Percentiles rank a stretch among this genome's conserved stretches.
phyloP scores from a whole-genome alignment of 2,113 vertebrate genomes.

The Platichthys stellatus region DNA sequence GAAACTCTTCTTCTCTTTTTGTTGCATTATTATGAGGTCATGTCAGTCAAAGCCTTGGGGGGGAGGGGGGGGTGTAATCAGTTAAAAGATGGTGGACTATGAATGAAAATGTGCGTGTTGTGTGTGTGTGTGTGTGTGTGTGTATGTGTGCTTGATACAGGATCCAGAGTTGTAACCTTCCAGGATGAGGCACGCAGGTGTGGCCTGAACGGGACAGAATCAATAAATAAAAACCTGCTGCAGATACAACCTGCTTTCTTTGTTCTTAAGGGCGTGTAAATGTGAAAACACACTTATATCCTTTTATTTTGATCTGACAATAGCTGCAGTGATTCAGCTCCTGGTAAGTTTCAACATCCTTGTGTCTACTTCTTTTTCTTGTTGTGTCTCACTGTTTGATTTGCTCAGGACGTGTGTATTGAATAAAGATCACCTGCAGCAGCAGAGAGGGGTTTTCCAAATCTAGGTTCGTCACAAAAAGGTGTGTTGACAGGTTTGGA shows the following conservation, averaged over 20 bases:
- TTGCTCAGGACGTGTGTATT: neutral
- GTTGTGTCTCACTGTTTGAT: neutral
- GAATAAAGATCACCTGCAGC: neutral
- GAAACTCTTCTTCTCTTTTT: neutral
- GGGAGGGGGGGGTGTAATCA: neutral
- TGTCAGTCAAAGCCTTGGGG: neutral
- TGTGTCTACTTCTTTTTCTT: neutral
- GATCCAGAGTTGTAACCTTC: constrained; percentile 38
- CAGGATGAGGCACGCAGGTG: constrained; percentile 54
- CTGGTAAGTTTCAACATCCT: constrained; percentile 53
- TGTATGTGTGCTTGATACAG: constrained; percentile 25
- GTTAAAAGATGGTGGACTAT: neutral
- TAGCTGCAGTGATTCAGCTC: neutral
- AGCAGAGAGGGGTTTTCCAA: neutral
- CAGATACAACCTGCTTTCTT: neutral
- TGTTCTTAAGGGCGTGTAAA: neutral
- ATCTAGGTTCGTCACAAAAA: constrained; percentile 21
- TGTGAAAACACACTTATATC: neutral
- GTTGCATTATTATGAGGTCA: neutral
- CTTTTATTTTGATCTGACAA: constrained; percentile 6
- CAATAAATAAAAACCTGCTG: constrained; percentile 32
- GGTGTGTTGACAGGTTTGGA: neutral
- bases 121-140: neutral
- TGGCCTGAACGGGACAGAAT: constrained; percentile 30
- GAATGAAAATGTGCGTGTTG: neutral